These are phyloP conservation scores for Tiphia femorata DNA, from an alignment of 2,888 invertebrate species.

Conservation along the genomic window DNA sequence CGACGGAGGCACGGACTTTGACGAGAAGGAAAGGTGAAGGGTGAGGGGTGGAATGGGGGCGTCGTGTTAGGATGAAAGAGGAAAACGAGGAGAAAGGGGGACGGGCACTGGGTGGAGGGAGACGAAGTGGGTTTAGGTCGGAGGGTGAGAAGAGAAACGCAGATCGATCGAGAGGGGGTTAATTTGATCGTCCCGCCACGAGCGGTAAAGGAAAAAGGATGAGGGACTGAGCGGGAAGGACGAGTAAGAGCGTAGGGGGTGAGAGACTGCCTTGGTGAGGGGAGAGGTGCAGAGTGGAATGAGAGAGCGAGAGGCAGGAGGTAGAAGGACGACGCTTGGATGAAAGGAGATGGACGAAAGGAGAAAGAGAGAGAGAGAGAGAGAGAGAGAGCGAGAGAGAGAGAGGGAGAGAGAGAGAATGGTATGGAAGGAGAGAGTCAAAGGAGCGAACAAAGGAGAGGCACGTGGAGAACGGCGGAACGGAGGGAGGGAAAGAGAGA, in stretches of 20 bases:
- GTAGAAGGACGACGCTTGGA: too few species aligned
- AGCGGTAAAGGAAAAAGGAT: constrained; percentile 5
- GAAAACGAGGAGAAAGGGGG: background rate
- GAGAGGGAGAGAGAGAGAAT: background rate
- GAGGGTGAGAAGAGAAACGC: constrained; percentile 7
- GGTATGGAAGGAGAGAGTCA: too few species aligned
- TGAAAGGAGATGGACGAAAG: background rate
- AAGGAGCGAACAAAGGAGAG: constrained; percentile 7
- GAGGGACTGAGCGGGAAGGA: too few species aligned
- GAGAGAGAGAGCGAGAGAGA: constrained; percentile 3
- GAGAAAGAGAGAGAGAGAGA: too few species aligned
- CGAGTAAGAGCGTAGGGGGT: constrained; percentile 15
- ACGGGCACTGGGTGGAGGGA: background rate
- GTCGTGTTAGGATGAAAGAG: background rate
- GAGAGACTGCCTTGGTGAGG: background rate
- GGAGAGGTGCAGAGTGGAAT: background rate
- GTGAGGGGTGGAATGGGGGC: background rate
- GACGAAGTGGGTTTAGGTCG: background rate
- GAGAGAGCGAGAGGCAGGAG: too few species aligned
- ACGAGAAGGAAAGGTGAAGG: background rate
- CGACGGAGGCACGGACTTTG: constrained; percentile 24
- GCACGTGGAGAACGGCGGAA: constrained; percentile 7
- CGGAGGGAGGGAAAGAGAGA: background rate
- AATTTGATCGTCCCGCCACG: constrained; percentile 33
- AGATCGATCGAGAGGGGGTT: constrained; percentile 37